Evolutionary conservation across 2,888 invertebrate species (phyloP).

Genomic region (Ethmia dodecea): DNA sequence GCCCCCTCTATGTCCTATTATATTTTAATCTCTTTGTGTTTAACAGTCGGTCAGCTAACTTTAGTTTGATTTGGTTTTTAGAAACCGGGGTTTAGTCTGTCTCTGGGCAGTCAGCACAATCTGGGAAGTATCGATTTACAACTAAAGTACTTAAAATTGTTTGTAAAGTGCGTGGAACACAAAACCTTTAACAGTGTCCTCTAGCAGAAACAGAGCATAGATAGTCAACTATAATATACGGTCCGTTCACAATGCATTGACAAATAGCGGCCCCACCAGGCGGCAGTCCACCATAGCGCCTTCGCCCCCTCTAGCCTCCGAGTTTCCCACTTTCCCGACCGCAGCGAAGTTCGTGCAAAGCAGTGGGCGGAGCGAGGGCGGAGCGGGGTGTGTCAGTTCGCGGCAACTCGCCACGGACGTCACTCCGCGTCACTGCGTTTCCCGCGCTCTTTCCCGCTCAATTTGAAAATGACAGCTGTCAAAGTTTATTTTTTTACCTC

Average conservation of each 20-base stretch:
- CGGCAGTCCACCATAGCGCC: conserved; percentile 32
- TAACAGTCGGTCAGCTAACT: too few relatives aligned
- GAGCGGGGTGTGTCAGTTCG: conserved; percentile 44
- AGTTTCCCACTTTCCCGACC: conserved; percentile 68
- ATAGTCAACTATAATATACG: too few relatives aligned
- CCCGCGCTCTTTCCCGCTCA: conserved; percentile 34
- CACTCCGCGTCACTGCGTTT: conserved; percentile 35
- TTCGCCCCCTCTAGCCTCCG: conserved; percentile 45
- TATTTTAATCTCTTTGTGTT: too few relatives aligned
- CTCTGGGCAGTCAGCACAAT: too few relatives aligned
- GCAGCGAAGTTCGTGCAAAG: conserved; percentile 50
- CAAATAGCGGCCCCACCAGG: conserved; percentile 40
- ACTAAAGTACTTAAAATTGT: too few relatives aligned
- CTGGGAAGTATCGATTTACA: too few relatives aligned
- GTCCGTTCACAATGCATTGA: conserved; percentile 18
- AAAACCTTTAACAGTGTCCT: too few relatives aligned
- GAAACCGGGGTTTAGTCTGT: too few relatives aligned
- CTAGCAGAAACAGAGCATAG: too few relatives aligned
- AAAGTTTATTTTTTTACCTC: conserved; percentile 1
- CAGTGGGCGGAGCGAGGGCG: conserved; percentile 59
- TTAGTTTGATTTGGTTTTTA: too few relatives aligned
- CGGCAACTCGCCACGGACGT: conserved; percentile 20
- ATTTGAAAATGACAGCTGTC: conserved; percentile 21
- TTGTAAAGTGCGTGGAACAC: too few relatives aligned
- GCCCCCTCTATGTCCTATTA: too few relatives aligned